Evolutionary conservation across 2,888 invertebrate genomes (phyloP).

Genomic region (Balanococcus diminutus): DNA sequence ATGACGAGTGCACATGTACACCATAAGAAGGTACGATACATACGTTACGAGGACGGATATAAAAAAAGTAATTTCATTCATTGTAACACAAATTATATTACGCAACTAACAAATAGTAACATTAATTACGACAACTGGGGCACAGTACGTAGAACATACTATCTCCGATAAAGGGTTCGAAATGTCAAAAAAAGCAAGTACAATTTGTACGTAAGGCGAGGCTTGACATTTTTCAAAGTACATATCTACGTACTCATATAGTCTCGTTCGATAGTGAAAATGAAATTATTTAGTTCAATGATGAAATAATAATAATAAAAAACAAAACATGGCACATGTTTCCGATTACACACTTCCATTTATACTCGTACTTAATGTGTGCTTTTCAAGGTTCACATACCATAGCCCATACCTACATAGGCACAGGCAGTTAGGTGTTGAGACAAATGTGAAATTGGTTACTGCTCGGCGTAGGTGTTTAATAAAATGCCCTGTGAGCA

Average conservation of each 20-base stretch:
- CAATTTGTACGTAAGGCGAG: not conserved
- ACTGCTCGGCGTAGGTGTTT: conserved; percentile 1
- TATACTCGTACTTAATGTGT: not conserved
- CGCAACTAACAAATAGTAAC: not conserved
- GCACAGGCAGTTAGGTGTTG: not conserved
- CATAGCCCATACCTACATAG: not conserved
- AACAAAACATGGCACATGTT: conserved; percentile 24
- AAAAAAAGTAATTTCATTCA: conserved; percentile 31
- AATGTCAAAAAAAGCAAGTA: not conserved
- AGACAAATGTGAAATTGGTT: conserved; percentile 27
- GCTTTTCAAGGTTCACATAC: conserved; percentile 29
- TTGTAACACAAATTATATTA: conserved; percentile 22
- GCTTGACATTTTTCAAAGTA: not conserved
- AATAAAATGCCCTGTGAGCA: not conserved
- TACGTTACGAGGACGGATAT: not conserved
- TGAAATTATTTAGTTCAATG: conserved; percentile 31
- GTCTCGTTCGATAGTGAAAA: not conserved
- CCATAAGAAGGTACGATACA: not conserved
- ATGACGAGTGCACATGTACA: not conserved
- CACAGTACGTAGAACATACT: not conserved
- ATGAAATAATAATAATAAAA: conserved; percentile 28
- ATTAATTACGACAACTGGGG: conserved; percentile 5
- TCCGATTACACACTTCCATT: conserved; percentile 11
- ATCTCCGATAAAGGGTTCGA: not conserved
- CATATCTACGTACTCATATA: not conserved